Evolutionary conservation across 2,797 vertebrate species (phyloP), one percentile per base, ranked within the genome.

Genomic region (Enteromius afrohamiltoni): DNA sequence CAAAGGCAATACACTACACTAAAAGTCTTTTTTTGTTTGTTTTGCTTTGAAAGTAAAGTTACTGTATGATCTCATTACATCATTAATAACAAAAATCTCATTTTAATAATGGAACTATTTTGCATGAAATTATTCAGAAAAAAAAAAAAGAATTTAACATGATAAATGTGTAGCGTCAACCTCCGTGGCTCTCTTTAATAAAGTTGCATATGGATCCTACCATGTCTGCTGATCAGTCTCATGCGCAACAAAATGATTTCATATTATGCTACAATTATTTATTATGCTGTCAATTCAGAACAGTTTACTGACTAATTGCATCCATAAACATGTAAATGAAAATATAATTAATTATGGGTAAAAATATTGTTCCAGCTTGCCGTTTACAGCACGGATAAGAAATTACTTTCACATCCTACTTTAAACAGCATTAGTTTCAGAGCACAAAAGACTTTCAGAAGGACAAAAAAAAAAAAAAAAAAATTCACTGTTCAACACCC

Each of bases 381-480:
- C 19, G 77, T 80, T 83, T 51, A 79, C 67, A 26, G 31, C 51
- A 47, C 3, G 31, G 10, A 79, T 83, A 69, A 70, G 21, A 68
- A 29, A 47, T 73, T 34, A 13, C 11, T 79, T 83, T 69, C 55
- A 53, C 47, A 71, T 65, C 13, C 37, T 31, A 70, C 31, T 45
- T 85, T 45, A 21, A 60, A 68, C 81, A 65, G 76, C 19, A 67
- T 67, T 45, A 11, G 70, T 77, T 87, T 84, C 74, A 85, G 47
- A 71, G 64, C 79, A 83, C 75, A 73, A 82, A 88, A 45, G 62
- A 82, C 60, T 79, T 82, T 76, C 69, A 88, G 64, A 68, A 80
- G 67, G 11, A 77, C 31, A 7, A 40, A 42, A 42, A 11, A 42
- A 76, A 23, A 83, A 23, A 55, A 1, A 23, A 0, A 19, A 65